Conservation (phyloP, 2,113 vertebrate genomes). For the Tringa solitaria region DNA sequence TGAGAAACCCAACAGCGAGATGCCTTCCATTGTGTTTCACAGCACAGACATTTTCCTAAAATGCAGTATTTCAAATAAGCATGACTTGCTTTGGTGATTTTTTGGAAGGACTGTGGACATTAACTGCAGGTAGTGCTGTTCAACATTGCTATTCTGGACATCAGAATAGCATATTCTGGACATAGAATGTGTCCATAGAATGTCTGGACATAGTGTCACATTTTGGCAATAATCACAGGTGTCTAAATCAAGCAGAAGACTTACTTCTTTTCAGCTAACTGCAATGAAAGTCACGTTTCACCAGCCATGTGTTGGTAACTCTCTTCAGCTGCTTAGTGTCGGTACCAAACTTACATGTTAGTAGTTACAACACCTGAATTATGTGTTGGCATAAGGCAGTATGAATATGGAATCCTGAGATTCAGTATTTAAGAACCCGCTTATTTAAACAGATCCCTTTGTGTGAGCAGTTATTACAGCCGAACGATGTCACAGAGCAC, state of each 20-base stretch:
- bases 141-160: background rate
- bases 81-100: rapidly evolving
- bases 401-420: background rate
- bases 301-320: background rate
- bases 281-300: rapidly evolving
- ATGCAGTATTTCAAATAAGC: background rate
- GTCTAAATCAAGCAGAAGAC: background rate
- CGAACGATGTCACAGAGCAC: rapidly evolving
- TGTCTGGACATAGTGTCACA: background rate
- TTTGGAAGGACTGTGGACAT: background rate
- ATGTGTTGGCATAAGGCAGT: background rate
- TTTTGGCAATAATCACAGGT: background rate
- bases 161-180: no score
- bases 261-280: background rate
- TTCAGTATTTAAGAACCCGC: background rate
- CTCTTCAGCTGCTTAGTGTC: background rate
- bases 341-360: background rate
- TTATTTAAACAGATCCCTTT: background rate
- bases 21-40: background rate
- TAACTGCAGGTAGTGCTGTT: background rate
- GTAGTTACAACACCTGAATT: background rate
- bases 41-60: background rate
- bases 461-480: background rate
- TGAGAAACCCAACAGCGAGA: background rate
- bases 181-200: no score